phyloP scores from a whole-genome alignment of 2,888 invertebrate species.

The Lochmaea capreae region DNA sequence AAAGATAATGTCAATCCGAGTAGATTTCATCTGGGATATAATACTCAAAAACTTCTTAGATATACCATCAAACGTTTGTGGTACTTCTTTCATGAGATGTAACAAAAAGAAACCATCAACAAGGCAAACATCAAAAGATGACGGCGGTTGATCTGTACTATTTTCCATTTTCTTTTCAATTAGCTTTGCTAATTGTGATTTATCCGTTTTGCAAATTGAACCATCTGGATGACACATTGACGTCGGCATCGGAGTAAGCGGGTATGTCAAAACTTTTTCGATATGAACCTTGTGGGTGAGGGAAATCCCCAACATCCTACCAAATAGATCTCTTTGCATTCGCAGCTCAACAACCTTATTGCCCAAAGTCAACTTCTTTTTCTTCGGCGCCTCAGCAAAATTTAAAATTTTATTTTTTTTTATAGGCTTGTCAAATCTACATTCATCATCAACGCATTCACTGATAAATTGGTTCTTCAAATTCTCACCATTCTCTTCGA shows the following conservation, averaged over 20 bases:
- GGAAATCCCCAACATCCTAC: conserved; percentile 46
- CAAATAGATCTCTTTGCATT: conserved; percentile 48
- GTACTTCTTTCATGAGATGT: neutral
- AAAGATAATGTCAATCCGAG: neutral
- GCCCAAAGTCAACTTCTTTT: conserved; percentile 37
- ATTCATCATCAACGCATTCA: conserved; percentile 40
- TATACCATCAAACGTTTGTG: too few species aligned
- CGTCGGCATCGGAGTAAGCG: conserved; percentile 46
- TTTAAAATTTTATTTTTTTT: conserved; percentile 40
- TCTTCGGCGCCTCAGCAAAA: conserved; percentile 42
- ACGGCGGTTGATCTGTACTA: conserved; percentile 16
- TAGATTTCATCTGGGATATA: neutral
- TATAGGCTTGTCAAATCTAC: conserved; percentile 34
- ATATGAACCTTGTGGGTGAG: conserved; percentile 44
- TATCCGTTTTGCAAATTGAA: conserved; percentile 34
- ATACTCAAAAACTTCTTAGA: too few species aligned
- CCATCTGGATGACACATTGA: conserved; percentile 30
- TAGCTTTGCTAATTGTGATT: conserved; percentile 26
- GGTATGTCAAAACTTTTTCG: conserved; percentile 42
- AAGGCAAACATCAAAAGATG: neutral
- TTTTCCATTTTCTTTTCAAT: conserved; percentile 20
- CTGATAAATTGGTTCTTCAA: conserved; percentile 40
- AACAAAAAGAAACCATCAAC: conserved; percentile 1
- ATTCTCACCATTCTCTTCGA: conserved; percentile 45
- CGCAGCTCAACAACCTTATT: conserved; percentile 41